A percentile compares a stretch with the other conserved stretches of the same genome.
These are phyloP conservation scores for Drosophila athabasca DNA, from an alignment of 1,140 invertebrate genomes.

Conservation along the genomic window DNA sequence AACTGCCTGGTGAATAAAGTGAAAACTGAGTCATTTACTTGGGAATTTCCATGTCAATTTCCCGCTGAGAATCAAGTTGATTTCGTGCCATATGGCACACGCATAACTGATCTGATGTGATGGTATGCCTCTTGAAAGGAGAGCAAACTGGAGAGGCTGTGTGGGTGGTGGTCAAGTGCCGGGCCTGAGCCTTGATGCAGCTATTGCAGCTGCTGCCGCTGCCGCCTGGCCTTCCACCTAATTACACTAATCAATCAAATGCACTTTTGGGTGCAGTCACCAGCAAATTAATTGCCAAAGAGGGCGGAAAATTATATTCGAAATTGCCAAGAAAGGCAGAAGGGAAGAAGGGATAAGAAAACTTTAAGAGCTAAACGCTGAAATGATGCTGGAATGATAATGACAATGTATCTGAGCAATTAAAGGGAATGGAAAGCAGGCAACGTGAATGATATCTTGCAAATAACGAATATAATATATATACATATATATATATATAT, in stretches of 20 bases:
- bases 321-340: not conserved
- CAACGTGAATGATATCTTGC: not conserved
- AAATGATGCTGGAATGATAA: too few relatives aligned
- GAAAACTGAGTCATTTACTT: slow-evolving; percentile 21
- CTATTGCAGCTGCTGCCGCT: not conserved
- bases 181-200: slow-evolving; percentile 4
- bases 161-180: slow-evolving; percentile 3
- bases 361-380: too few relatives aligned
- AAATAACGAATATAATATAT: too few relatives aligned
- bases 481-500: too few relatives aligned
- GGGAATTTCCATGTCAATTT: slow-evolving; percentile 39
- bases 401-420: too few relatives aligned
- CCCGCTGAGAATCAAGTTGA: not conserved
- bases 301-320: slow-evolving; percentile 22
- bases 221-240: slow-evolving; percentile 12
- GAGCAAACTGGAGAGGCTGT: not conserved
- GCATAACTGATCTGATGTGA: not conserved
- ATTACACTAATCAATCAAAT: slow-evolving; percentile 44
- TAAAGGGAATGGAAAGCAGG: not conserved
- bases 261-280: slow-evolving; percentile 41
- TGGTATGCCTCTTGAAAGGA: not conserved
- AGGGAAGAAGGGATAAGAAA: too few relatives aligned
- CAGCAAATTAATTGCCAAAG: slow-evolving; percentile 35
- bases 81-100: slow-evolving; percentile 14
- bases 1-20: slow-evolving; percentile 11